A percentile compares a stretch with the other conserved stretches of the same genome.
phyloP scores from a whole-genome alignment of 1,140 invertebrate genomes.

The Bombus vancouverensis region DNA sequence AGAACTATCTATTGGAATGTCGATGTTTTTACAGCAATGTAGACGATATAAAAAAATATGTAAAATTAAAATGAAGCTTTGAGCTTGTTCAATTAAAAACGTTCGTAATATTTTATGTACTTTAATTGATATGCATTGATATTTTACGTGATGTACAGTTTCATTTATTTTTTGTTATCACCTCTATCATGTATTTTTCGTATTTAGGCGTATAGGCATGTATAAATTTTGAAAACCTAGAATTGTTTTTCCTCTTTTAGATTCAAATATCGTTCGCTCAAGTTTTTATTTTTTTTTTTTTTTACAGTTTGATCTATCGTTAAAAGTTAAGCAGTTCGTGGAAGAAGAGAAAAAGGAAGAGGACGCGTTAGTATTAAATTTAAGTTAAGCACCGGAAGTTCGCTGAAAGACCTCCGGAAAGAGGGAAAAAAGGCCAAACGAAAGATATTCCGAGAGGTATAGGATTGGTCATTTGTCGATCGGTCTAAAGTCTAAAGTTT shows the following conservation, averaged over 20 bases:
- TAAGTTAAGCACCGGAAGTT: slow-evolving; percentile 40
- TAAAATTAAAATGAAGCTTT: no score
- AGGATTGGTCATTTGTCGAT: slow-evolving; percentile 43
- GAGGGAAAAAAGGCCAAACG: slow-evolving; percentile 32
- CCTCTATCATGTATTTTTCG: no score
- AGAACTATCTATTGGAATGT: background rate
- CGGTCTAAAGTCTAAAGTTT: slow-evolving; percentile 55
- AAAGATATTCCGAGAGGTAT: slow-evolving; percentile 25
- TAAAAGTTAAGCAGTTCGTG: background rate
- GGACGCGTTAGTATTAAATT: background rate
- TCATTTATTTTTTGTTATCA: no score
- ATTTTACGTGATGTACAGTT: no score
- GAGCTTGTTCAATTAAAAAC: no score
- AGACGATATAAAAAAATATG: no score
- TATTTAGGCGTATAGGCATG: no score
- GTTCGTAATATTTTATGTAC: no score
- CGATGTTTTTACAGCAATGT: no score
- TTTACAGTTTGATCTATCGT: background rate
- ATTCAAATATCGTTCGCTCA: background rate
- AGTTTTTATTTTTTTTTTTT: background rate
- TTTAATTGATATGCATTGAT: no score
- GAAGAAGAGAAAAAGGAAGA: background rate
- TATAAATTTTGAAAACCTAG: no score
- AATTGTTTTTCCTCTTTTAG: no score
- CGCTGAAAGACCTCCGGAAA: slow-evolving; percentile 49